Evolutionary conservation across 2,888 invertebrate species (phyloP), one percentile per base, ranked within the genome.

Genomic region (Herminia tarsipennalis): DNA sequence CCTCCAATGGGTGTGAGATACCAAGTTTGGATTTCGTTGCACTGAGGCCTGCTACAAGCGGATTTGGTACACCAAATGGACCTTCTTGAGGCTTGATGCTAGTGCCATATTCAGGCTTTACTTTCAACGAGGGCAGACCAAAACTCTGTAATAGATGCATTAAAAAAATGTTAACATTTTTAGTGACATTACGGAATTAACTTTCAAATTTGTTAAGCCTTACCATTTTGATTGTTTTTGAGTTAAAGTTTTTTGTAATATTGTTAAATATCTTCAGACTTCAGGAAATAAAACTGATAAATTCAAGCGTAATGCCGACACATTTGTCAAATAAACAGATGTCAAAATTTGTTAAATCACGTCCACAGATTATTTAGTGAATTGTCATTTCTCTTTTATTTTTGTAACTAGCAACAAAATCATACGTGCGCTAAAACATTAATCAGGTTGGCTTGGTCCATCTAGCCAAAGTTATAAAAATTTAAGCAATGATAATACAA

Each of bases 131-230:
- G 30, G 94, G 93, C 56, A 94, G 86, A 58, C 93, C 93, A 63
- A 95, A 95, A 92, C 94, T 95, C 95, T 95, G 79, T 41, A 88
- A n/a, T n/a, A n/a, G n/a, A n/a, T n/a, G n/a, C n/a, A n/a, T n/a
- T n/a, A n/a, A n/a, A n/a, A n/a, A n/a, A n/a, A n/a, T n/a, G n/a
- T n/a, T n/a, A n/a, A n/a, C n/a, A n/a, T n/a, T n/a, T n/a, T n/a
- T n/a, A n/a, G n/a, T n/a, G n/a, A n/a, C n/a, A n/a, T n/a, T n/a
- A n/a, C n/a, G n/a, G 12, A 29, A 12, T 3, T 29, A 28, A 42
- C 21, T 9, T 12, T 21, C 14, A 20, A 29, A 17, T 14, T 32
- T 12, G 4, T 16, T 24, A n/a, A 1, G 17, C 49, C 60, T 49
- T 35, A 76, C 76, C 73, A 73, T 73, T 43, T 46, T 66, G 42